Conservation (phyloP, 1,140 invertebrate species). For the Goniozus legneri region DNA sequence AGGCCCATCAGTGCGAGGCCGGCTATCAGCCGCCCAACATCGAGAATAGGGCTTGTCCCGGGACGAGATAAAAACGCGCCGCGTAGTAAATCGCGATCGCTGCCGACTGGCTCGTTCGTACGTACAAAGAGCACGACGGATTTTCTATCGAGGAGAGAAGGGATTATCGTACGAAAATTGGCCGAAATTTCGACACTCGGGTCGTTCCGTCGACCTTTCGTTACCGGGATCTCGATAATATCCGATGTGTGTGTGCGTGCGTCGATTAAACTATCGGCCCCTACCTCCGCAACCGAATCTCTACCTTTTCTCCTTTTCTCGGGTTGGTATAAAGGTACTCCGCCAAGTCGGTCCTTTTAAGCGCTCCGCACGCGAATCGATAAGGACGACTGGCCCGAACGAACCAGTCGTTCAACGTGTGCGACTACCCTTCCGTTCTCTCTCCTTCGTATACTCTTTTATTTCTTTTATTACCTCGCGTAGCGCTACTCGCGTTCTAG, state of each 20-base stretch:
- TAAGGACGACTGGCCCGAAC: neutral
- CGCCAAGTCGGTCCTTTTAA: neutral
- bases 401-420: neutral
- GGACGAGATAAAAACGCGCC: no score
- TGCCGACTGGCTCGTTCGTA: conserved; percentile 10
- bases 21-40: conserved; percentile 50
- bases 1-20: conserved; percentile 46
- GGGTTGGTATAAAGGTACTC: neutral
- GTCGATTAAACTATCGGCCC: neutral
- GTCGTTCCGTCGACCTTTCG: neutral
- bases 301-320: no score
- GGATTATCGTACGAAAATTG: neutral
- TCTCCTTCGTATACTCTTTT: neutral
- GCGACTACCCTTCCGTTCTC: neutral
- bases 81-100: conserved; percentile 13
- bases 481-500: neutral
- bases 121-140: neutral
- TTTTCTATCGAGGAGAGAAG: no score
- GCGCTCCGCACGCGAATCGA: neutral
- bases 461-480: neutral
- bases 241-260: neutral
- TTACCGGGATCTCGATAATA: no score
- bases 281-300: no score
- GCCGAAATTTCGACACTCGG: neutral
- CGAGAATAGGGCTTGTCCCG: conserved; percentile 39